A percentile compares a stretch with the other conserved stretches of the same genome.
phyloP scores from a whole-genome alignment of 2,113 vertebrate species.

The Romanogobio albipinnatus region DNA sequence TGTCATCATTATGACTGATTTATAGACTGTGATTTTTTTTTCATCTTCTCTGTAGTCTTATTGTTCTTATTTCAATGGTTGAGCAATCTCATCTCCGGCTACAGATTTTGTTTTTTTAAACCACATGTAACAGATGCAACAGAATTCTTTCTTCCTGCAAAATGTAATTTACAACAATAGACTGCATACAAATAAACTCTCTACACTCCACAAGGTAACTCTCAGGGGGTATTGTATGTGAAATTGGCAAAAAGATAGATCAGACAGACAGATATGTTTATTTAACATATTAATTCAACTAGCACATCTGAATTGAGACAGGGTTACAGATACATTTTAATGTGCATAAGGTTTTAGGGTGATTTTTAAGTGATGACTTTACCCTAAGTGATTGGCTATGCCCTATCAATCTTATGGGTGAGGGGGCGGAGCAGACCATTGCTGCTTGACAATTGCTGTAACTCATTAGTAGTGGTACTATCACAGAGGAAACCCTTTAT shows the following conservation, averaged over 20 bases:
- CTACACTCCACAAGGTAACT: neutral
- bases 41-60: conserved; percentile 10
- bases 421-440: conserved; percentile 1
- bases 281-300: neutral
- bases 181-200: neutral
- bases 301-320: neutral
- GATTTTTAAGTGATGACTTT: neutral
- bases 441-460: neutral
- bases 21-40: conserved; percentile 16
- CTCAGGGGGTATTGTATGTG: neutral
- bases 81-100: conserved; percentile 1
- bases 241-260: too few species aligned
- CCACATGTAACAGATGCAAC: neutral
- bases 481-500: conserved; percentile 15
- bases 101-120: neutral
- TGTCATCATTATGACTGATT: conserved; percentile 22
- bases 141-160: neutral
- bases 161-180: neutral
- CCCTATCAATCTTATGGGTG: neutral
- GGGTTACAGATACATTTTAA: neutral
- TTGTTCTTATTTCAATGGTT: conserved; percentile 12
- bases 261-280: too few species aligned
- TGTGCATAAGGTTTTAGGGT: neutral
- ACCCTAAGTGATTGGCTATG: neutral
- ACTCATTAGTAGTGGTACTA: neutral